phyloP scores from a whole-genome alignment of 2,888 invertebrate species.

The Drosophila nigritarsus region DNA sequence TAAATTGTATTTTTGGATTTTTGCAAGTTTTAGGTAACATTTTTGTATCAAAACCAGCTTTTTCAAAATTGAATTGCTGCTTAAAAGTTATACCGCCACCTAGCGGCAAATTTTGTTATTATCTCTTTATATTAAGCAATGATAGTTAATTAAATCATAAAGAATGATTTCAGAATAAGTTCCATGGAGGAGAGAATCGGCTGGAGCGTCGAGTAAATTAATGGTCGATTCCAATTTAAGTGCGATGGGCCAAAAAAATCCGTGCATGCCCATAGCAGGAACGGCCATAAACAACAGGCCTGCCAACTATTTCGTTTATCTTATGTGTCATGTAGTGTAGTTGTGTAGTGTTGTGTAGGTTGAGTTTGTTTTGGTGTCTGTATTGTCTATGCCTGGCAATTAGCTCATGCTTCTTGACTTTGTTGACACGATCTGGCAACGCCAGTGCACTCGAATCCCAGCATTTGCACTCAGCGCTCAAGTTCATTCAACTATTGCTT shows the following conservation, averaged over 20 bases:
- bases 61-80: background rate
- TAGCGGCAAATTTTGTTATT: background rate
- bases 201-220: no score
- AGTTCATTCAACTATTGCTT: slow-evolving; percentile 54
- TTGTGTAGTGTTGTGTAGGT: no score
- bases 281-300: background rate
- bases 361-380: no score
- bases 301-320: background rate
- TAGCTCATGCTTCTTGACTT: slow-evolving; percentile 3
- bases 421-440: slow-evolving; percentile 41
- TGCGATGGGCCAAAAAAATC: no score
- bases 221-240: no score
- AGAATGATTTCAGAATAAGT: no score
- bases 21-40: no score
- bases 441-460: background rate
- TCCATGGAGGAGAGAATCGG: no score
- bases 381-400: slow-evolving; percentile 1
- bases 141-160: background rate
- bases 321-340: background rate
- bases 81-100: background rate
- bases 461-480: slow-evolving; percentile 7
- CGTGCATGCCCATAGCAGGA: no score
- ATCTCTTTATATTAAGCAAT: background rate
- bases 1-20: no score
- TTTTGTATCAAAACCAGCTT: no score